Conservation (phyloP, 2,888 invertebrate species). For the Disparrhopalites patrizii region DNA sequence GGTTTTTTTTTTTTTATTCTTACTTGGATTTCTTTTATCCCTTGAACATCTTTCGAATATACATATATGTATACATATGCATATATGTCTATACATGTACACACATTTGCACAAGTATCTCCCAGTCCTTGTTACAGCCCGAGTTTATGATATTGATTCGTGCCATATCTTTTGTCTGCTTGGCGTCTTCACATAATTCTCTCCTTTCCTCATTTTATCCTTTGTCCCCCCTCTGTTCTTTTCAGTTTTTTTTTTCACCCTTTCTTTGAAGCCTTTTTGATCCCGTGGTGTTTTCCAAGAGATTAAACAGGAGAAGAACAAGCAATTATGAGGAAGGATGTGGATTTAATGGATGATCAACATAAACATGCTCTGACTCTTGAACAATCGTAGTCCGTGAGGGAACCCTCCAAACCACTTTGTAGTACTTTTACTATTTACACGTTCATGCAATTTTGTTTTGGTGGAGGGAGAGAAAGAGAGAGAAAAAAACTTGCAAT, state of each 20-base stretch:
- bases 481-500: neutral
- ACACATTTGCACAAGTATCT: no score
- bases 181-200: neutral
- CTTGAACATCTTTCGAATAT: no score
- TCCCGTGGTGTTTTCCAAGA: neutral
- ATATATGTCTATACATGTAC: no score
- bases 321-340: neutral
- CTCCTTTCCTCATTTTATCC: neutral
- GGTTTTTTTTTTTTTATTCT: no score
- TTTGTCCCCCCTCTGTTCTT: neutral
- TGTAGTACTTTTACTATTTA: neutral
- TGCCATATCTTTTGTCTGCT: no score
- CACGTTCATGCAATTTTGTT: neutral
- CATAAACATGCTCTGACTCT: neutral
- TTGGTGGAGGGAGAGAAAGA: neutral
- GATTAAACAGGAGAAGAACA: neutral
- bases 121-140: no score
- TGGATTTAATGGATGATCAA: conserved; percentile 3
- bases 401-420: no score
- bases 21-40: no score
- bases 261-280: neutral
- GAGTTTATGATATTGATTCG: no score
- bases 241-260: neutral
- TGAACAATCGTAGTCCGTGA: neutral
- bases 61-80: no score